Percentiles rank a stretch among this genome's conserved stretches.
phyloP scores from a whole-genome alignment of 2,113 vertebrate species.

The Macquaria australasica region DNA sequence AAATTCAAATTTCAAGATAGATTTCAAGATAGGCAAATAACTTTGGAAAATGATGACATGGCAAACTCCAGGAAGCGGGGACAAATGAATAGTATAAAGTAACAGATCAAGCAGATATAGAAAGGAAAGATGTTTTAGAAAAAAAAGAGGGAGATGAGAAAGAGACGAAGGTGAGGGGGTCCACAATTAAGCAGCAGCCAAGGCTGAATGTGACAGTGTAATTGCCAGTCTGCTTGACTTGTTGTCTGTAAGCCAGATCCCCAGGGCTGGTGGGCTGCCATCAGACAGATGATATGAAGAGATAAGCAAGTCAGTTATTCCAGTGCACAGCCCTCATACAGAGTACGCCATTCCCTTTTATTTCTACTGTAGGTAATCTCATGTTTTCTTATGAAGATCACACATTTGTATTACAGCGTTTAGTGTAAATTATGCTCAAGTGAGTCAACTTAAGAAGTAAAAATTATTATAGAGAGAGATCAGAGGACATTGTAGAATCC shows the following conservation, averaged over 20 bases:
- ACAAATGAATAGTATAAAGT: constrained; percentile 23
- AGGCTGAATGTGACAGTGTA: constrained; percentile 68
- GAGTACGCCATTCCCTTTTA: background rate
- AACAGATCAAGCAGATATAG: constrained; percentile 12
- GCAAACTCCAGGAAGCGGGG: constrained; percentile 31
- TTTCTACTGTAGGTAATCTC: background rate
- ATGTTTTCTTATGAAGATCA: background rate
- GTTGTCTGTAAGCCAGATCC: constrained; percentile 73
- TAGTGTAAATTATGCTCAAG: background rate
- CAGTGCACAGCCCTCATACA: constrained; percentile 48
- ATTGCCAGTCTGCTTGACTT: constrained; percentile 75
- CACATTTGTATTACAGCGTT: background rate
- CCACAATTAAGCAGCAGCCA: constrained; percentile 28
- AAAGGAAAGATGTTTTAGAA: background rate
- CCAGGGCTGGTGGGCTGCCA: constrained; percentile 58
- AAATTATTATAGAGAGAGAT: background rate
- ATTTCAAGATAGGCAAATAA: constrained; percentile 46
- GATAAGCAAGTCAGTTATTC: constrained; percentile 73
- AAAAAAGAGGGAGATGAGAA: constrained; percentile 5
- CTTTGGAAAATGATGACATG: constrained; percentile 40
- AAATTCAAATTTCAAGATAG: constrained; percentile 40
- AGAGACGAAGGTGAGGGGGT: constrained; percentile 2
- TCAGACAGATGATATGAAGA: constrained; percentile 69
- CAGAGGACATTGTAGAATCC: no score
- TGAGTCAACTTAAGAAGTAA: background rate